Evolutionary conservation across 2,797 vertebrate species (phyloP).

Genomic region (Amazona ochrocephala): DNA sequence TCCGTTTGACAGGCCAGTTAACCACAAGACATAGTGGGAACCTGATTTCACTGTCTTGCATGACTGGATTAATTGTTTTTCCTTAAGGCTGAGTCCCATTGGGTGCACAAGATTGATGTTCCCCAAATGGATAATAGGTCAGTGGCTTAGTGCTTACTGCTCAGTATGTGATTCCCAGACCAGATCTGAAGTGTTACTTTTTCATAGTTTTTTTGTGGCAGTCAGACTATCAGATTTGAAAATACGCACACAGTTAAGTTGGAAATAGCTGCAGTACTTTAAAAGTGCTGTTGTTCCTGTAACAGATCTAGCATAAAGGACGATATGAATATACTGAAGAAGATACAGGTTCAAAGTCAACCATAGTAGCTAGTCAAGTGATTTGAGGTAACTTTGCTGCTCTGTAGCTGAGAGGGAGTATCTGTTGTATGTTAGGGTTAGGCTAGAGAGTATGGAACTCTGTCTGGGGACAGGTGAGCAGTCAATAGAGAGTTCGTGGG

Average conservation of each 20-base stretch:
- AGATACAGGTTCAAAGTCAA: background rate
- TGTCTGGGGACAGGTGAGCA: too few relatives aligned
- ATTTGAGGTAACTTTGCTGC: background rate
- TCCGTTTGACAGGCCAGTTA: background rate
- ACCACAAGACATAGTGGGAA: background rate
- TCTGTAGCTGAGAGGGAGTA: background rate
- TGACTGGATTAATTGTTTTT: background rate
- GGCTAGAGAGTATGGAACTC: too few relatives aligned
- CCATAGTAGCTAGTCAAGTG: background rate
- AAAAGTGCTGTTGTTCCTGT: background rate
- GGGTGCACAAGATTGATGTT: background rate
- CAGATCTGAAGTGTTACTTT: background rate
- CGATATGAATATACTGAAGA: background rate
- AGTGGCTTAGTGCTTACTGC: background rate
- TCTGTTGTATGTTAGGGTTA: too few relatives aligned
- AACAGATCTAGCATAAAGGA: background rate
- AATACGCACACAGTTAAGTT: background rate
- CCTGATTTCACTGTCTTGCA: background rate
- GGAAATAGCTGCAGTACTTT: background rate
- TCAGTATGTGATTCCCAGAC: background rate
- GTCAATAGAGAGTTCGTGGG: too few relatives aligned
- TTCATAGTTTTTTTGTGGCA: background rate
- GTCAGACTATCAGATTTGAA: background rate
- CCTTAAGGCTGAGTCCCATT: background rate
- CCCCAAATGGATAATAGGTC: background rate